Percentiles rank a stretch among this genome's conserved stretches.
phyloP scores from a whole-genome alignment of 2,888 invertebrate species.

The Fragum sueziense region DNA sequence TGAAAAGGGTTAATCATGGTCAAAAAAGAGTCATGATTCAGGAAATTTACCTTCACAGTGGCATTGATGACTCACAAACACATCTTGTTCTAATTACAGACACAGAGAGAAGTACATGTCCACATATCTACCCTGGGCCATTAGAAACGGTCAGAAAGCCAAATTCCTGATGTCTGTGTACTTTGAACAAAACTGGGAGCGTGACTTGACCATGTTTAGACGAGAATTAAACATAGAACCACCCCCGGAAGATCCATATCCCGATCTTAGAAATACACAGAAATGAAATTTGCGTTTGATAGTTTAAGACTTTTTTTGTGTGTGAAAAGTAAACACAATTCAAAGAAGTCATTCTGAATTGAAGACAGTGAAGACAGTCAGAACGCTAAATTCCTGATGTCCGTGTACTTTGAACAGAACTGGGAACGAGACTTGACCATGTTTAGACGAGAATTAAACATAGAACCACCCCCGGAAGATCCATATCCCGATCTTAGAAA shows the following conservation, averaged over 20 bases:
- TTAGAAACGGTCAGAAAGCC: conserved; percentile 85
- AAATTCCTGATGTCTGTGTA: conserved; percentile 93
- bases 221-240: conserved; percentile 89
- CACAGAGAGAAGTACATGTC: conserved; percentile 86
- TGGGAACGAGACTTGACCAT: conserved; percentile 94
- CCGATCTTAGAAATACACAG: no score
- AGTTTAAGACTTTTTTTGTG: no score
- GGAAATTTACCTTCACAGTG: no score
- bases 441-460: conserved; percentile 91
- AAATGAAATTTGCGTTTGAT: no score
- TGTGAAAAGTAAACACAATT: no score
- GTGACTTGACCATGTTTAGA: conserved; percentile 90
- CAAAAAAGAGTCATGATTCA: no score
- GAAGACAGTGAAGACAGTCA: no score
- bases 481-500: conserved; percentile 5
- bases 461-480: conserved; percentile 82
- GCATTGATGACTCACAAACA: neutral
- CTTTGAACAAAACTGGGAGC: conserved; percentile 97
- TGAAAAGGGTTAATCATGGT: no score
- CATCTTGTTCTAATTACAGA: conserved; percentile 56
- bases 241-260: conserved; percentile 56
- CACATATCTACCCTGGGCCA: conserved; percentile 82
- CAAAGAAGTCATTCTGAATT: no score
- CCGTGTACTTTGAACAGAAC: conserved; percentile 95
- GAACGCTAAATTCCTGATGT: conserved; percentile 90